Percentiles rank a stretch among this genome's conserved stretches.
Conservation (phyloP, 2,888 invertebrate genomes). For the Drepana falcataria region DNA sequence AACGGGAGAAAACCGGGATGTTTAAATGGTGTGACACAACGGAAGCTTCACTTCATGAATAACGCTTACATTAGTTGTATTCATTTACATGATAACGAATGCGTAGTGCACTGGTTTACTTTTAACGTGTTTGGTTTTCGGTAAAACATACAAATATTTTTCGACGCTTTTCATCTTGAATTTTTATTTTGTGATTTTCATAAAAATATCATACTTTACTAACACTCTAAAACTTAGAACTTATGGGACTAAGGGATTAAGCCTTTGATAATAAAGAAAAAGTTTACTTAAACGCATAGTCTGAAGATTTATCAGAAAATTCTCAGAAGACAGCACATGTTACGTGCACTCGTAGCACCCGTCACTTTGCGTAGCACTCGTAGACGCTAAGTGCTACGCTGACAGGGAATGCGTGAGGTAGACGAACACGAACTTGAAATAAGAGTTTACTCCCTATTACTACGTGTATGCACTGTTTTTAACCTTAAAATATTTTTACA, state of each 20-base stretch:
- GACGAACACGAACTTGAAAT: not conserved
- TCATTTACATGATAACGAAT: slow-evolving; percentile 56
- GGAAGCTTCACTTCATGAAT: slow-evolving; percentile 49
- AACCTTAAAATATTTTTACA: not conserved
- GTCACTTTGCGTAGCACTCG: not conserved
- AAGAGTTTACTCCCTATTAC: not conserved
- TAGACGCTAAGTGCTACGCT: not conserved
- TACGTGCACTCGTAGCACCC: not conserved
- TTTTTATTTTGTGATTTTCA: too few species aligned
- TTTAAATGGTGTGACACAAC: slow-evolving; percentile 13
- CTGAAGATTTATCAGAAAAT: too few species aligned
- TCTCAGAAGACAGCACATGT: not conserved
- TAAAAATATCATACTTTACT: too few species aligned
- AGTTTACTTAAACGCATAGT: too few species aligned
- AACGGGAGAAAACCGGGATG: too few species aligned
- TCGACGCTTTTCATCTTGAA: too few species aligned
- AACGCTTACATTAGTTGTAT: slow-evolving; percentile 54
- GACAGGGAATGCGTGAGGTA: not conserved
- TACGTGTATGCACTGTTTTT: not conserved
- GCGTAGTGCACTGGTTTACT: slow-evolving; percentile 28
- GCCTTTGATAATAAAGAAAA: too few species aligned
- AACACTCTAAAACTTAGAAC: too few species aligned
- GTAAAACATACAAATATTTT: slow-evolving; percentile 25
- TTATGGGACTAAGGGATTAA: too few species aligned
- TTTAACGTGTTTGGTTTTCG: slow-evolving; percentile 16